Conservation (phyloP, 2,888 invertebrate genomes). For the Hirtodrosophila histrioides region DNA sequence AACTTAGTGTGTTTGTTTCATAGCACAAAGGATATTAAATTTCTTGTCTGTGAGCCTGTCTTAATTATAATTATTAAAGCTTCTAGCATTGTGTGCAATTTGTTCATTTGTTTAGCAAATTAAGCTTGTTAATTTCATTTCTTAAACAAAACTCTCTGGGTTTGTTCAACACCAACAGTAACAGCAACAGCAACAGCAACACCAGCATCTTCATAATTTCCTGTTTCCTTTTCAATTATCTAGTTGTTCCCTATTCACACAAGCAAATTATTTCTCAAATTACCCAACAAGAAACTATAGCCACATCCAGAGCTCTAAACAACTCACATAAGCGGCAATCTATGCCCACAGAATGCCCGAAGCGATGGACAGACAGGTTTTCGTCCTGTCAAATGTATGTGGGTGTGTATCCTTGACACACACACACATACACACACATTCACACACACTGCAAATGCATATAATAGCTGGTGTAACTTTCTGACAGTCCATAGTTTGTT, state of each 20-base stretch:
- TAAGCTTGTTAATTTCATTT: constrained; percentile 22
- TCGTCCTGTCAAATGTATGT: not conserved
- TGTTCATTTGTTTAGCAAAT: constrained; percentile 1
- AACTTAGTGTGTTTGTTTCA: too few species aligned
- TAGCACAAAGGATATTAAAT: too few species aligned
- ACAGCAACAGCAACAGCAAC: not conserved
- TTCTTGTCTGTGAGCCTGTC: too few species aligned
- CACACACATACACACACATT: too few species aligned
- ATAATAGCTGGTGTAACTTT: too few species aligned
- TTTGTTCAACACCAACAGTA: constrained; percentile 10
- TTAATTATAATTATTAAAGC: too few species aligned
- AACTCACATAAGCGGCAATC: constrained; percentile 13
- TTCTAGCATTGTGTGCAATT: too few species aligned
- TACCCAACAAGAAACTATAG: not conserved
- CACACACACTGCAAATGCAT: too few species aligned
- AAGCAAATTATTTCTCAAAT: constrained; percentile 12
- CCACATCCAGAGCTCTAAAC: too few species aligned
- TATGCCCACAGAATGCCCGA: constrained; percentile 22
- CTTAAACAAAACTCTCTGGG: too few species aligned
- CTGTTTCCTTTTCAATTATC: constrained; percentile 45
- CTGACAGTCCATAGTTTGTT: not conserved
- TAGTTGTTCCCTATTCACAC: constrained; percentile 16
- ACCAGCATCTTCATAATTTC: constrained; percentile 25
- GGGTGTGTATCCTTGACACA: too few species aligned
- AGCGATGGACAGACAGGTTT: not conserved